Conservation (phyloP, 2,113 vertebrate species). For the Tricholaema leucomelas region DNA sequence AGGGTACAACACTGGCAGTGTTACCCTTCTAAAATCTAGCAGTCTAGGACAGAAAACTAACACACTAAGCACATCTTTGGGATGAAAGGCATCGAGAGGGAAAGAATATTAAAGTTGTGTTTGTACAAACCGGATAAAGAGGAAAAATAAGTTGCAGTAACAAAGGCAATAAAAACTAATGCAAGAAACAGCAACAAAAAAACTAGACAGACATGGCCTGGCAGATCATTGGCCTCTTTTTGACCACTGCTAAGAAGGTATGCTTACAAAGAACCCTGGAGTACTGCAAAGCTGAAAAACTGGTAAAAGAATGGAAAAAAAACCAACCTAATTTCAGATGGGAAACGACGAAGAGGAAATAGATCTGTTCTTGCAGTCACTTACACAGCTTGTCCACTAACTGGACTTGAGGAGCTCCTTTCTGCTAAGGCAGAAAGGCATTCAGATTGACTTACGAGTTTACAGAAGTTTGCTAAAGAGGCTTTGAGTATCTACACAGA, state of each 20-base stretch:
- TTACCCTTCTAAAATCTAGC: not conserved
- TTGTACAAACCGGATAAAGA: not conserved
- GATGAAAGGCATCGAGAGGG: not conserved
- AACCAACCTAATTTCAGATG: too few species aligned
- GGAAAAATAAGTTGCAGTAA: not conserved
- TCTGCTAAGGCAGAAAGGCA: too few species aligned
- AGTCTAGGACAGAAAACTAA: not conserved
- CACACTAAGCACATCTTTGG: not conserved
- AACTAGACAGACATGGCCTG: not conserved
- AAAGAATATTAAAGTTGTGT: not conserved
- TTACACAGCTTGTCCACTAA: too few species aligned
- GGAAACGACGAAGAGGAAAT: not conserved
- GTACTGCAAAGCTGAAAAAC: not conserved
- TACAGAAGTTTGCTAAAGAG: too few species aligned
- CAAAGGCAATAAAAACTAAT: not conserved
- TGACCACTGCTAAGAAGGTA: not conserved
- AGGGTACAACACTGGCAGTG: not conserved
- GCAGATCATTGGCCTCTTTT: fast-evolving
- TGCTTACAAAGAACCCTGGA: not conserved
- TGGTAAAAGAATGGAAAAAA: not conserved
- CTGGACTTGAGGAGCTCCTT: too few species aligned
- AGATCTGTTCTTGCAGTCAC: fast-evolving
- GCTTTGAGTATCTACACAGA: too few species aligned
- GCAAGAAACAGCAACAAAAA: not conserved
- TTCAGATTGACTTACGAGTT: too few species aligned